phyloP scores from a whole-genome alignment of 2,888 invertebrate species.

The Cryptus armator region DNA sequence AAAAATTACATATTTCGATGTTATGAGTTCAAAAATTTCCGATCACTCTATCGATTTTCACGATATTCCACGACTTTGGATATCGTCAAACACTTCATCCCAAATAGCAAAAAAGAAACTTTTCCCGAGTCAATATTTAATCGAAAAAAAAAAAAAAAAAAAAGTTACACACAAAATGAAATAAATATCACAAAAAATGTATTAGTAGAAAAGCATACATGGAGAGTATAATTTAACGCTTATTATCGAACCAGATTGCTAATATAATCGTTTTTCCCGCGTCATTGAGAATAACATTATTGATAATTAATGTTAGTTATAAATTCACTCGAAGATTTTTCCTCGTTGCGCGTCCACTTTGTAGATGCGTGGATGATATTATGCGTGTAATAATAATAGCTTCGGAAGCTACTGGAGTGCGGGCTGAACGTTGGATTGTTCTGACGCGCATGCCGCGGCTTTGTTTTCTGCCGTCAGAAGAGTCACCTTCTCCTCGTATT shows the following conservation, averaged over 20 bases:
- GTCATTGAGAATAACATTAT: conserved; percentile 13
- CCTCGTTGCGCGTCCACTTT: not conserved
- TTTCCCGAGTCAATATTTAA: too few relatives aligned
- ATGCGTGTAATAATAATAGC: not conserved
- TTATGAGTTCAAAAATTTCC: too few relatives aligned
- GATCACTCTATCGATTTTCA: not conserved
- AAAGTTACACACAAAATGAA: not conserved
- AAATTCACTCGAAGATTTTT: not conserved
- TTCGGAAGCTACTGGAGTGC: conserved; percentile 21
- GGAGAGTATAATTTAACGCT: not conserved
- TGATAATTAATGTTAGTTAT: not conserved
- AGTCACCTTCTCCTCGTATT: conserved; percentile 89
- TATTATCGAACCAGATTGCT: conserved; percentile 2
- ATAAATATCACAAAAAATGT: conserved; percentile 23
- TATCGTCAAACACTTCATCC: not conserved
- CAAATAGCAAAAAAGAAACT: too few relatives aligned
- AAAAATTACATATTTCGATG: too few relatives aligned
- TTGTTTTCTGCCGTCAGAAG: conserved; percentile 87
- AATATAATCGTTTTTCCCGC: conserved; percentile 3
- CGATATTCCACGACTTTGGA: not conserved
- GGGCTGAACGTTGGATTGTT: conserved; percentile 19
- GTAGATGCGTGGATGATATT: not conserved
- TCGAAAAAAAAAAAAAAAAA: not conserved
- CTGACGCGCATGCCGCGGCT: conserved; percentile 69
- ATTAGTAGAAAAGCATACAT: conserved; percentile 26